Conservation (phyloP, 2,113 vertebrate species). For the Riparia riparia region DNA sequence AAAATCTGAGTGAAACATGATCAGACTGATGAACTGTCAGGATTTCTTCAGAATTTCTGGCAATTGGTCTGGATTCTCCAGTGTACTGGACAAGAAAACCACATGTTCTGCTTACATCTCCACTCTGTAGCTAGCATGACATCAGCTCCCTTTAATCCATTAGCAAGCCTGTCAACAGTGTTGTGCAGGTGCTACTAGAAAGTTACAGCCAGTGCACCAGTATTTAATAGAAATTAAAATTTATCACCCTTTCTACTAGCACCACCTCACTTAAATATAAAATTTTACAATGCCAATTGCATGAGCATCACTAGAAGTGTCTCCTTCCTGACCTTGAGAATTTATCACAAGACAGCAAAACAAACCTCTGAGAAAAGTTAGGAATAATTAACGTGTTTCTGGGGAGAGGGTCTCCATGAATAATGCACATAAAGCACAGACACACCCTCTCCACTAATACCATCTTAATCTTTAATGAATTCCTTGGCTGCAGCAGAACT, state of each 20-base stretch:
- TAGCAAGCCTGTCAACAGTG: not conserved
- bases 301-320: not conserved
- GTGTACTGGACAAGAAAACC: not conserved
- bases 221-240: slow-evolving; percentile 7
- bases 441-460: not conserved
- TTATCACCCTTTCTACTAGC: not conserved
- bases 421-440: not conserved
- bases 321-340: not conserved
- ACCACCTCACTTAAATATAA: not conserved
- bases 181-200: not conserved
- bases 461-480: not conserved
- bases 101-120: not conserved
- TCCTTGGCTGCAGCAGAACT: not conserved
- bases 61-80: not conserved
- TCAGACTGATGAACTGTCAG: not conserved
- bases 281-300: slow-evolving; percentile 6
- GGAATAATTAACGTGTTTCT: not conserved
- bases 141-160: not conserved
- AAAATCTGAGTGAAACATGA: not conserved
- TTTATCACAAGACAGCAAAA: not conserved
- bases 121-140: not conserved
- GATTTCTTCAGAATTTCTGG: not conserved
- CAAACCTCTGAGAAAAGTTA: not conserved
- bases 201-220: not conserved
- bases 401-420: not conserved